These are phyloP conservation scores for Furcula furcula DNA, from an alignment of 2,888 invertebrate species.

Conservation along the genomic window DNA sequence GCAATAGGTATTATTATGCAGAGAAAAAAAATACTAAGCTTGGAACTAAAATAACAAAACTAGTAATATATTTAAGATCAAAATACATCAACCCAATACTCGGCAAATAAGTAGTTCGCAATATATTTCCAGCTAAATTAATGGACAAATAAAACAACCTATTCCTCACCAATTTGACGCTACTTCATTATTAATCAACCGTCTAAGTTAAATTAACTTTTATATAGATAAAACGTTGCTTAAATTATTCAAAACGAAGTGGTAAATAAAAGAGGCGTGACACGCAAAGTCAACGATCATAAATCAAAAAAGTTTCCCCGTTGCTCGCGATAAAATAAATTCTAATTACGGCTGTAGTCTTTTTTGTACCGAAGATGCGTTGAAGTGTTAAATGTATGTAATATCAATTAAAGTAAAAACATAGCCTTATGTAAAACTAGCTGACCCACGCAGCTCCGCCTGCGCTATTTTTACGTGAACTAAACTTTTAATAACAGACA, in stretches of 20 bases:
- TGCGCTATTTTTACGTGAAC: no score
- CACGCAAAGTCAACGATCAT: conserved; percentile 30
- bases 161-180: conserved; percentile 19
- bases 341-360: conserved; percentile 32
- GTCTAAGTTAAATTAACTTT: conserved; percentile 21
- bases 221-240: conserved; percentile 9
- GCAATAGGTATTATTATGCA: no score
- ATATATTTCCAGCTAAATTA: conserved; percentile 7
- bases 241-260: conserved; percentile 11
- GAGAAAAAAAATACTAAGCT: no score
- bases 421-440: no score
- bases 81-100: neutral
- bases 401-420: no score
- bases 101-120: neutral
- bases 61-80: neutral
- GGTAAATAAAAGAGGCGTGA: conserved; percentile 24
- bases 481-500: no score
- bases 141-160: conserved; percentile 10
- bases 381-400: conserved; percentile 8
- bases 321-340: conserved; percentile 31
- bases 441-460: no score
- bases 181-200: conserved; percentile 22
- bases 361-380: conserved; percentile 10
- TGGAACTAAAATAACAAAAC: no score
- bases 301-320: conserved; percentile 42